phyloP scores from a whole-genome alignment of 1,140 invertebrate genomes.

The Colletes gigas region DNA sequence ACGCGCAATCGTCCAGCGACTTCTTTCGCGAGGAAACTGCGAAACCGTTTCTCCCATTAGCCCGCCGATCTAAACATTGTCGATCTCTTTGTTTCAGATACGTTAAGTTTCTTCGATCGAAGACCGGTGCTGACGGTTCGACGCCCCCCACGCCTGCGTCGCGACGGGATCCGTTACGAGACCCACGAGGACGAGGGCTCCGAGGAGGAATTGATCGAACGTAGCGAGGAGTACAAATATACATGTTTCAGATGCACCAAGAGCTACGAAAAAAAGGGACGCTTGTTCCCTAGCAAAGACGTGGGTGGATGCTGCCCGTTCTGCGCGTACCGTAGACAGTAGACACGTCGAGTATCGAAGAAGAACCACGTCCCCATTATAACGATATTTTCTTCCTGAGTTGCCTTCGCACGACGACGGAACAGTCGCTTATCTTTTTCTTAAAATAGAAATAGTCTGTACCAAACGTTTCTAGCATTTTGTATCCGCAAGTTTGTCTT shows the following conservation, averaged over 20 bases:
- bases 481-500: no score
- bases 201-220: no score
- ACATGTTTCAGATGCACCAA: conserved; percentile 1
- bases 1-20: no score
- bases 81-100: neutral
- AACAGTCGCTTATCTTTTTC: no score
- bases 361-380: neutral
- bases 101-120: neutral
- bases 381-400: neutral
- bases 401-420: neutral
- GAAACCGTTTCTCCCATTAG: neutral
- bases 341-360: conserved; percentile 15
- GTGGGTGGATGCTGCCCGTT: neutral
- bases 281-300: conserved; percentile 13
- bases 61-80: neutral
- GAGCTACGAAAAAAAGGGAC: conserved; percentile 7
- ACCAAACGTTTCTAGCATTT: no score
- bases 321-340: conserved; percentile 9
- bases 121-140: neutral
- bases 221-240: neutral
- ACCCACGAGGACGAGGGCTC: neutral
- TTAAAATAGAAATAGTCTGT: no score
- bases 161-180: neutral
- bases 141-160: no score
- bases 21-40: no score